Base-by-base conservation (phyloP, 2,888 invertebrate species). In the Heterodera filipjevi region DNA sequence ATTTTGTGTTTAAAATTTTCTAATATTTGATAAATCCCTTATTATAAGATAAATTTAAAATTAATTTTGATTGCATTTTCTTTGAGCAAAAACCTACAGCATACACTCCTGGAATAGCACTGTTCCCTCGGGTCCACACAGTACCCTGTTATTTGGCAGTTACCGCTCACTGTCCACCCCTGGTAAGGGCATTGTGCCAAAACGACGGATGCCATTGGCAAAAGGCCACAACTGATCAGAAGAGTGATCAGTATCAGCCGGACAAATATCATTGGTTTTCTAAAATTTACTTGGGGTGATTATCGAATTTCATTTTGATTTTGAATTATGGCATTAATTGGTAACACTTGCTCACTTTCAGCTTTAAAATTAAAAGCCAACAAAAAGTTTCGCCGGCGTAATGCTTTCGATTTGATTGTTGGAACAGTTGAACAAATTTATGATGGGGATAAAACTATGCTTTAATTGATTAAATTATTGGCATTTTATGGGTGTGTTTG, bases 31-130 rank as follows among this genome's bases (percentile, higher is more conserved):
- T n/a, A n/a, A n/a, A n/a, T n/a, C n/a, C n/a, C n/a, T n/a, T n/a
- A n/a, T n/a, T n/a, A n/a, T n/a, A n/a, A n/a, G n/a, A n/a, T n/a
- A n/a, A n/a, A n/a, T n/a, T n/a, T n/a, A n/a, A n/a, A n/a, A n/a
- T n/a, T n/a, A n/a, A n/a, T n/a, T n/a, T n/a, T n/a, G n/a, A n/a
- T n/a, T n/a, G n/a, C n/a, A n/a, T n/a, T n/a, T n/a, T n/a, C n/a
- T n/a, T n/a, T n/a, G n/a, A n/a, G n/a, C n/a, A n/a, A 73, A 73
- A 73, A 73, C 64, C 3, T 27, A 73, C 44, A 73, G 49, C 35
- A 44, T n/a, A 49, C 33, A 49, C 33, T 73, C 19, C 49, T 19
- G 64, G 16, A 73, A 49, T 35, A 14, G 64, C 46, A 73, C 19
- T 68, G 33, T 33, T 68, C 68, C 19, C 68, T 32, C 14, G 68